These are phyloP conservation scores for Philereme vetulata DNA, from an alignment of 2,888 invertebrate genomes.

Conservation along the genomic window DNA sequence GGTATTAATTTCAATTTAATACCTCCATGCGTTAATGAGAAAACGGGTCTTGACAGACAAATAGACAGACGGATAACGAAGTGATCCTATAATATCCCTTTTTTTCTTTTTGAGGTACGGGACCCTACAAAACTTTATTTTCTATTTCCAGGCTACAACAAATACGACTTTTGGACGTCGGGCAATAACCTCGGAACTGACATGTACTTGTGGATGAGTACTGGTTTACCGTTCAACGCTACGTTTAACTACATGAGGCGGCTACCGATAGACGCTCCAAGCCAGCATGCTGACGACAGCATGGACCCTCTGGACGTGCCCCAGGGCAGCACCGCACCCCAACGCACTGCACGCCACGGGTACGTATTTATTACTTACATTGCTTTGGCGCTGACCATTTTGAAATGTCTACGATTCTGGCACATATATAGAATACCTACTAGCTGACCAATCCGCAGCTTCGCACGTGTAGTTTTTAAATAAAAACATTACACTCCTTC, in stretches of 20 bases:
- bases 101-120: no score
- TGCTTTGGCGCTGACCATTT: background rate
- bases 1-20: no score
- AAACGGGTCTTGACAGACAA: no score
- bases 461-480: no score
- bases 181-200: slow-evolving; percentile 94
- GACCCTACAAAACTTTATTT: background rate
- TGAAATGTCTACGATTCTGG: no score
- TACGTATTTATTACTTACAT: slow-evolving; percentile 52
- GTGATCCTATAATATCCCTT: no score
- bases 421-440: no score
- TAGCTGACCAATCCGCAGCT: no score
- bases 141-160: slow-evolving; percentile 85
- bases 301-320: slow-evolving; percentile 86
- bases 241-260: slow-evolving; percentile 92
- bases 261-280: slow-evolving; percentile 81
- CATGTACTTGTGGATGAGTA: slow-evolving; percentile 96
- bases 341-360: slow-evolving; percentile 91
- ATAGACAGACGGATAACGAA: no score
- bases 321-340: slow-evolving; percentile 90
- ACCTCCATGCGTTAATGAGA: no score
- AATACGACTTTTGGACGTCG: slow-evolving; percentile 95
- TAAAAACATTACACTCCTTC: no score
- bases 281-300: slow-evolving; percentile 81
- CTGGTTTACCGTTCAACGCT: slow-evolving; percentile 93